A percentile compares a stretch with the other conserved stretches of the same genome.
Evolutionary conservation across 2,888 invertebrate genomes (phyloP).

Genomic region (Temnothorax ravouxi): DNA sequence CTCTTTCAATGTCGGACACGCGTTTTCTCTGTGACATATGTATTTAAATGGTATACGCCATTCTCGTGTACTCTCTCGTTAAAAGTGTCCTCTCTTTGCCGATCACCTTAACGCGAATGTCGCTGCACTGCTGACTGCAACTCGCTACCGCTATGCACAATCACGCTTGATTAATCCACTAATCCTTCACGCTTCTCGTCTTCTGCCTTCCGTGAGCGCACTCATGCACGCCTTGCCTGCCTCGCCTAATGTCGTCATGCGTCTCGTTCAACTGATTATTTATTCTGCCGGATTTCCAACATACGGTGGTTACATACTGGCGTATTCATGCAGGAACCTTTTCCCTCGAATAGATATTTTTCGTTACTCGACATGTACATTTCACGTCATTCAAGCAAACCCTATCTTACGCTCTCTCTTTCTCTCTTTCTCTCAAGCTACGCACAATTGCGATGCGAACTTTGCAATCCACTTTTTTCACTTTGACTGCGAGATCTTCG

Average conservation of each 20-base stretch:
- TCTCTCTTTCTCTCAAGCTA: slow-evolving; percentile 47
- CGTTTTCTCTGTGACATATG: slow-evolving; percentile 38
- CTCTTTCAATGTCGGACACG: slow-evolving; percentile 41
- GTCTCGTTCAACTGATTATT: slow-evolving; percentile 17
- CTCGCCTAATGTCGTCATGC: slow-evolving; percentile 29
- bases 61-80: slow-evolving; percentile 10
- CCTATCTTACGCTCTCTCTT: slow-evolving; percentile 1
- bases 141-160: slow-evolving; percentile 37
- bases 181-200: slow-evolving; percentile 64
- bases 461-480: slow-evolving; percentile 36
- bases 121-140: slow-evolving; percentile 27
- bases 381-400: slow-evolving; percentile 37
- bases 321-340: neutral
- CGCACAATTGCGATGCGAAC: slow-evolving; percentile 28
- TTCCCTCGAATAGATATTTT: slow-evolving; percentile 23
- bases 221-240: slow-evolving; percentile 30
- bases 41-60: slow-evolving; percentile 26
- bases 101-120: slow-evolving; percentile 27
- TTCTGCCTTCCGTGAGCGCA: slow-evolving; percentile 60
- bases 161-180: slow-evolving; percentile 68
- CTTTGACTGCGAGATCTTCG: neutral
- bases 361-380: slow-evolving; percentile 13
- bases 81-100: slow-evolving; percentile 31
- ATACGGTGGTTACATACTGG: neutral
- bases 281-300: neutral